Base-by-base conservation (phyloP, 92 coral and sea anemone genomes). In the Blastomussa wellsi region DNA sequence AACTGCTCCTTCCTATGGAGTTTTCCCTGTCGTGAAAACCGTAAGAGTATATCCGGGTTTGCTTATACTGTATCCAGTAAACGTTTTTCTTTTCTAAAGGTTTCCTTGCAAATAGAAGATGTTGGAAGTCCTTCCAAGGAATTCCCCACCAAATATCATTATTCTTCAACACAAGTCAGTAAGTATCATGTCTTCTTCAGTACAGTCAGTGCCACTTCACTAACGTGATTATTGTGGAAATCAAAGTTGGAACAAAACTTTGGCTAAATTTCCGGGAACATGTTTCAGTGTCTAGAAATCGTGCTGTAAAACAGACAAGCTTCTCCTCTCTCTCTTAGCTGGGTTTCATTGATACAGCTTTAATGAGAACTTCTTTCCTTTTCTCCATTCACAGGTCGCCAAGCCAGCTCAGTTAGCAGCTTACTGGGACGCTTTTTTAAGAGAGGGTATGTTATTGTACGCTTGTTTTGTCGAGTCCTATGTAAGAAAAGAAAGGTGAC, bases 351-450 rank as follows among this genome's bases (percentile, higher is more conserved):
- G 35, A 3, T 48, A 0, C 66, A 52, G 8, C 19, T 28, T 9
- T 38, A 44, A 49, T 13, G 49, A 60, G 35, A 2, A 11, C 7
- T 59, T 42, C 41, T 59, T n/a, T 24, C 15, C 20, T 39, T 41
- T 14, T 36, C 4, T 38, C 5, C 4, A 31, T 68, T 60, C 13
- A 3, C 89, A 91, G 93, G 89, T 84, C 91, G 92, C 12, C 74
- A 86, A 17, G 74, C 68, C 28, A 85, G 81, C 78, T 91, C 94
- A 12, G 76, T 88, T 64, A 80, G 80, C 28, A 69, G 85, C 7
- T 84, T 84, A 24, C 38, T 91, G 35, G 87, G 88, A 28, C 87
- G 90, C 84, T 76, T 85, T 47, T 88, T 84, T 39, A 87, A 87
- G 49, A 69, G 94, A 88, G 85, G 94, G 94, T 91, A 85, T 60